Evolutionary conservation across 2,113 vertebrate species (phyloP).

Genomic region (Bujurquina vittata): DNA sequence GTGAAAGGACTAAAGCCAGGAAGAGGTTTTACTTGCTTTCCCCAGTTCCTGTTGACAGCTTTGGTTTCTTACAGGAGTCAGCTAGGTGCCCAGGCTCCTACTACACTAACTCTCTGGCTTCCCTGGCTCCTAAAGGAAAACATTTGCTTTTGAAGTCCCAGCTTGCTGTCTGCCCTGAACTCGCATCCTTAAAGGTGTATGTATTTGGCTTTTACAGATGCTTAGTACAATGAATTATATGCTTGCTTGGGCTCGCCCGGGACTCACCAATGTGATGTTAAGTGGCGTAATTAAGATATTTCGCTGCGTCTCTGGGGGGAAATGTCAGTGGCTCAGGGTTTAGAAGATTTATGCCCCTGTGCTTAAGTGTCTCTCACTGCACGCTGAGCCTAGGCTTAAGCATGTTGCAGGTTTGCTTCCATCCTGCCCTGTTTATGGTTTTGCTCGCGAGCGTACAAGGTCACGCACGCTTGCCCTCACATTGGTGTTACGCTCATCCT

Average conservation of each 20-base stretch:
- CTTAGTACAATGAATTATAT: conserved; percentile 67
- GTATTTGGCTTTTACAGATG: conserved; percentile 55
- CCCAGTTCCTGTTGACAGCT: neutral
- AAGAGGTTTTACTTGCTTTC: neutral
- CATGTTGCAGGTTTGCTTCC: conserved; percentile 44
- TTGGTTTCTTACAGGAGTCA: conserved; percentile 1
- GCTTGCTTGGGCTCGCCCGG: conserved; percentile 58
- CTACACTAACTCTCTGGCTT: conserved; percentile 16
- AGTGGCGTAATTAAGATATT: conserved; percentile 76
- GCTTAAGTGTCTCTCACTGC: conserved; percentile 59
- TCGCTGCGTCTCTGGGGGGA: conserved; percentile 49
- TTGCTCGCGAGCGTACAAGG: conserved; percentile 6
- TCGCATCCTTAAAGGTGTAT: conserved; percentile 61
- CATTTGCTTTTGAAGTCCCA: conserved; percentile 67
- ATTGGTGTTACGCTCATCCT: neutral
- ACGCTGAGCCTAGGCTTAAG: conserved; percentile 32
- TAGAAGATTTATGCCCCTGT: conserved; percentile 69
- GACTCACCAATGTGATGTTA: conserved; percentile 68
- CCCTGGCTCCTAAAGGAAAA: conserved; percentile 48
- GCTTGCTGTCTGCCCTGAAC: conserved; percentile 28
- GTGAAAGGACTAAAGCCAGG: neutral
- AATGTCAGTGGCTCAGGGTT: conserved; percentile 63
- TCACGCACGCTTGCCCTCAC: neutral
- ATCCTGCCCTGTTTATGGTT: conserved; percentile 19
- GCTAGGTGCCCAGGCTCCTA: neutral